phyloP scores from a whole-genome alignment of 2,888 invertebrate species.

The Corythucha ciliata region DNA sequence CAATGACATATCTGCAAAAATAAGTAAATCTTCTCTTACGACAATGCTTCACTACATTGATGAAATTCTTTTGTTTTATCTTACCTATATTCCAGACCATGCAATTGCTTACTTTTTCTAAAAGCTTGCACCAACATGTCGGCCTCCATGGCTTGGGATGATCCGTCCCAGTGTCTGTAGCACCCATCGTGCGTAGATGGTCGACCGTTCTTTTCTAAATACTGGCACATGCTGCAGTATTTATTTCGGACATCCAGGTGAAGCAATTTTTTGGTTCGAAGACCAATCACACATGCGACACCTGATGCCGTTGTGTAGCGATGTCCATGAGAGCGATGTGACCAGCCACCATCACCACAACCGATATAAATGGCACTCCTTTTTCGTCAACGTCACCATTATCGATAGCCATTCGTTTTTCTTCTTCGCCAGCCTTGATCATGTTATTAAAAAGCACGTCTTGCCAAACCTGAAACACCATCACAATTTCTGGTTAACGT shows the following conservation, averaged over 20 bases:
- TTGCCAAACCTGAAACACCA: conserved; percentile 10
- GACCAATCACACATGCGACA: conserved; percentile 7
- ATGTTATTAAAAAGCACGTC: not conserved
- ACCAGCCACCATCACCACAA: conserved; percentile 13
- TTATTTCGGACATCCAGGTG: conserved; percentile 8
- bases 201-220: not conserved
- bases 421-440: not conserved
- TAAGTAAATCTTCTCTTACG: too few relatives aligned
- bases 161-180: conserved; percentile 7
- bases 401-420: not conserved
- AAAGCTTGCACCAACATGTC: conserved; percentile 13
- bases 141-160: not conserved
- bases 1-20: conserved; percentile 39
- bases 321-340: conserved; percentile 4
- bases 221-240: conserved; percentile 6
- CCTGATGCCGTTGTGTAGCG: not conserved
- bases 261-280: conserved; percentile 1
- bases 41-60: not conserved
- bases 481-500: too few relatives aligned
- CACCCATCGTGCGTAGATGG: not conserved
- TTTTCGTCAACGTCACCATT: not conserved
- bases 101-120: not conserved
- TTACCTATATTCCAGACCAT: conserved; percentile 1
- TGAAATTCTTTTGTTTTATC: not conserved
- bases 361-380: not conserved